Evolutionary conservation across 2,113 vertebrate species (phyloP).

Genomic region (Pogona vitticeps): DNA sequence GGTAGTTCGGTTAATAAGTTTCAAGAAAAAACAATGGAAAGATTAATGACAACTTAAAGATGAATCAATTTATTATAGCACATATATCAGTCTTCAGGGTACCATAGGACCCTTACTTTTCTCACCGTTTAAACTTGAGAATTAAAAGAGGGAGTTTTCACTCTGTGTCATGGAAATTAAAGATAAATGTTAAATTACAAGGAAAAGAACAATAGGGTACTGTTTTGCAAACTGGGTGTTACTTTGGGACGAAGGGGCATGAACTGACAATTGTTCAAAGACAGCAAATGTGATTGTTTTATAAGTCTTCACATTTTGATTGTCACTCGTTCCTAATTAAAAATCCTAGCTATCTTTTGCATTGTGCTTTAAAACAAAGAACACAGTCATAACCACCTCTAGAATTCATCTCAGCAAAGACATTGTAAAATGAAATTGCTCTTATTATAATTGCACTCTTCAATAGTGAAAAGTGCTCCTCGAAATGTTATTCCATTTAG

Average conservation of each 20-base stretch:
- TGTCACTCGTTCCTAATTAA: constrained; percentile 37
- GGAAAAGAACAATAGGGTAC: background rate
- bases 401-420: constrained; percentile 30
- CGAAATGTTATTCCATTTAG: constrained; percentile 13
- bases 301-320: background rate
- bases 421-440: background rate
- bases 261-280: background rate
- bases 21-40: background rate
- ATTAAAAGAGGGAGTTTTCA: background rate
- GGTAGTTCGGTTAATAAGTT: background rate
- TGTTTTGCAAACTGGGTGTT: background rate
- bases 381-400: constrained; percentile 14
- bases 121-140: background rate
- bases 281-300: background rate
- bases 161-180: background rate
- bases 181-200: background rate
- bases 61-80: background rate
- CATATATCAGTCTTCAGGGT: background rate
- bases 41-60: background rate
- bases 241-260: background rate
- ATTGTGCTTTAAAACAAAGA: constrained; percentile 19
- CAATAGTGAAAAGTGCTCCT: background rate
- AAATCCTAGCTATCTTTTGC: background rate
- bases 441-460: constrained; percentile 6
- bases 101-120: background rate